Evolutionary conservation across 2,797 vertebrate species (phyloP).

Genomic region (Protonibea diacanthus): DNA sequence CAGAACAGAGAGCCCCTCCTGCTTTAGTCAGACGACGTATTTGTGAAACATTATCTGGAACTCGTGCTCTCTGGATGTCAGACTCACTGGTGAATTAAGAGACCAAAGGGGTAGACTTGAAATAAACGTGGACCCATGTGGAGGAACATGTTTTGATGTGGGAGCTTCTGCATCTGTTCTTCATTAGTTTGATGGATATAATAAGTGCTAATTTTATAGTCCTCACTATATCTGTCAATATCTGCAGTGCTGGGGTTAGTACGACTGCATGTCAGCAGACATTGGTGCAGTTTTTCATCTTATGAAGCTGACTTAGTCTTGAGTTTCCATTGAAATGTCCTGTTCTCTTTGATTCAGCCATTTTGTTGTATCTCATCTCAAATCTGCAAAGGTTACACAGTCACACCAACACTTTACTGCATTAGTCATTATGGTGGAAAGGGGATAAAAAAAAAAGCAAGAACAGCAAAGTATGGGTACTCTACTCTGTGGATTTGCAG

Average conservation of each 20-base stretch:
- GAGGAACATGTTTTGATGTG: slow-evolving; percentile 21
- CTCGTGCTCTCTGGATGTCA: slow-evolving; percentile 1
- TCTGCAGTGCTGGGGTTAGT: background rate
- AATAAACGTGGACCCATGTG: slow-evolving; percentile 10
- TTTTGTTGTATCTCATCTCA: background rate
- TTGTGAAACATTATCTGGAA: slow-evolving; percentile 13
- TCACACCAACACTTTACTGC: background rate
- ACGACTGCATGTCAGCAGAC: slow-evolving; percentile 15
- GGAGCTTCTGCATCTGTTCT: slow-evolving; percentile 35
- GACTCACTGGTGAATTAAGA: background rate
- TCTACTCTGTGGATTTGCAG: background rate
- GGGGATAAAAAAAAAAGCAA: background rate
- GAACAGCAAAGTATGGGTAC: background rate
- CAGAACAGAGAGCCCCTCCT: slow-evolving; percentile 15
- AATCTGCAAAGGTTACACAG: background rate
- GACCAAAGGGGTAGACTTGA: background rate
- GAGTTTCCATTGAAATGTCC: background rate
- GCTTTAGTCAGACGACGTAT: background rate
- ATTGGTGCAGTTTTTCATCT: background rate
- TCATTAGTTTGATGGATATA: slow-evolving; percentile 37
- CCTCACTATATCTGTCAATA: background rate
- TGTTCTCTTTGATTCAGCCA: background rate
- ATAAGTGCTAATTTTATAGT: slow-evolving; percentile 22
- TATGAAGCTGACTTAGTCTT: background rate
- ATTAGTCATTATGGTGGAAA: background rate